phyloP scores from a whole-genome alignment of 2,888 invertebrate genomes.

The Celastrina argiolus region DNA sequence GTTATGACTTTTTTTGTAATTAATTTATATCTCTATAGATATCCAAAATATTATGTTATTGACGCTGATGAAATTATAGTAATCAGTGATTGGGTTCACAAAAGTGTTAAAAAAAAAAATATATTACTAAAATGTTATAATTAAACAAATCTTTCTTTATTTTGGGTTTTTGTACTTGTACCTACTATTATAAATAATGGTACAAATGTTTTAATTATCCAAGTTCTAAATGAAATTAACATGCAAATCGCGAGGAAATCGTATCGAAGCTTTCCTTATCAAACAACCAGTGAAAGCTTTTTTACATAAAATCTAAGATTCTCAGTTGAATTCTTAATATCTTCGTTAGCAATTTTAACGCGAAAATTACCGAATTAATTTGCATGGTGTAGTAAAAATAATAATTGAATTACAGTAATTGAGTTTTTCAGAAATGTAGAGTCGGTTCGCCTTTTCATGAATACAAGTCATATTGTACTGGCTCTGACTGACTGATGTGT shows the following conservation, averaged over 20 bases:
- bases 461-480: not conserved
- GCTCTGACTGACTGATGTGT: no score
- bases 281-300: conserved; percentile 25
- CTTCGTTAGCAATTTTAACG: conserved; percentile 7
- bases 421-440: not conserved
- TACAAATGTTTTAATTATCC: not conserved
- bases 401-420: not conserved
- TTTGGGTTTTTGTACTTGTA: no score
- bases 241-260: conserved; percentile 28
- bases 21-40: no score
- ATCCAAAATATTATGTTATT: no score
- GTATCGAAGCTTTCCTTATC: conserved; percentile 30
- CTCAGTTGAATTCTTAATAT: conserved; percentile 27
- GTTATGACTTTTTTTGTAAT: not conserved
- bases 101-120: no score
- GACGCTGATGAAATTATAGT: no score
- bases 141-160: no score
- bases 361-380: not conserved
- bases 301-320: conserved; percentile 26
- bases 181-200: no score
- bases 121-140: no score
- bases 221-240: conserved; percentile 25
- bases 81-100: no score
- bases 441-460: not conserved
- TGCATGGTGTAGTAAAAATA: not conserved